Evolutionary conservation across 2,888 invertebrate genomes (phyloP), one percentile per base, ranked within the genome.

Genomic region (Acanthopleura granulata): DNA sequence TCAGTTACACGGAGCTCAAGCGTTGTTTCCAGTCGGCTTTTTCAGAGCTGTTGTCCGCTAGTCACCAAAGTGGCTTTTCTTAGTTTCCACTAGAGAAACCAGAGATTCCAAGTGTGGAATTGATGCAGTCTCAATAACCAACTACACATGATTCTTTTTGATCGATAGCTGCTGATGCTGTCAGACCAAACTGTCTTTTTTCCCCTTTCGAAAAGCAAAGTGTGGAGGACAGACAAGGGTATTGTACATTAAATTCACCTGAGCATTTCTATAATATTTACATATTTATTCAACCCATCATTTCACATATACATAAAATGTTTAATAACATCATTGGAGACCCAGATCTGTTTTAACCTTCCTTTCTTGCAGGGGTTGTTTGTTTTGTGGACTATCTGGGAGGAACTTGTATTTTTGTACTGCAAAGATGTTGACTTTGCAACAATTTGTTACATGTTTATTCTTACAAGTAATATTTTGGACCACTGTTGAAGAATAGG

Each of bases 1-100:
- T 98, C 79, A 95, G 96, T 78, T 99, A 96, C 91, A 94, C 95
- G 29, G 99, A 99, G 91, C 93, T 99, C 87, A 97, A 98, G 91
- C 95, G 96, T 89, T 98, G 97, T 92, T 93, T 98, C 87, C 97
- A 98, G 90, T 94, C 95, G 88, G 95, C 98, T 66, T 98, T 97
- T 92, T 93, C 94, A 73, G 97, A 98, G 91, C 92, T 96, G 50
- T 76, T 89, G 27, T 80, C 82, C 25, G 79, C 81, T 29, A 79
- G 81, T n/a, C 82, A 81, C 72, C 82, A 82, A 61, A 77, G 62
- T 49, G 76, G 66, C 22, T 77, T 80, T 40, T 73, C 78, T 12
- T 81, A 79, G 71, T 12, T 22, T 57, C 25, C 57, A 57, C 57
- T 12, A 9, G 57, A 57, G 18, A 22, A 18, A n/a, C 22, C 57